Base-by-base conservation (phyloP, 2,888 invertebrate species). In the Cryptocheilus praepositus region DNA sequence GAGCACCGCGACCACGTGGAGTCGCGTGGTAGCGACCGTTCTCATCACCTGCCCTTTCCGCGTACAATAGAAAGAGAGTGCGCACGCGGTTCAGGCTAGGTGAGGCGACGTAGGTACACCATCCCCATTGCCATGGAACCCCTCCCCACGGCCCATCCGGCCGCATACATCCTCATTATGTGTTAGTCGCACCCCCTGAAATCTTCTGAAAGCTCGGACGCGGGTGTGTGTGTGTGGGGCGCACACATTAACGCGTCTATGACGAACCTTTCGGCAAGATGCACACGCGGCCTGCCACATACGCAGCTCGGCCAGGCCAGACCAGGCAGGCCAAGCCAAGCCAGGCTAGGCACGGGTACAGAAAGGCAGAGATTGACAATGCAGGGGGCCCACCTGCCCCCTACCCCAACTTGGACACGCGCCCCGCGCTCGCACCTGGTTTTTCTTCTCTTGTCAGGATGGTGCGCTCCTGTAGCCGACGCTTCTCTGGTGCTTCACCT, bases 311-410 rank as follows among this genome's bases (percentile, higher is more conserved):
- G 61, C 60, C 46, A 64, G 45, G 36, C 36, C 36, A 67, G 63
- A 64, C 67, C 67, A 61, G 55, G 67, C 57, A 58, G 21, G 61
- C 19, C 45, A 51, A 16, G 49, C 45, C 11, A 15, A 45, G 46
- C 3, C 21, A 45, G 44, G 49, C 70, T 63, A 49, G 51, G 77
- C 81, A 82, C 76, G 74, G 74, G 77, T 79, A 81, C 77, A 83
- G 83, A 85, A 83, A 84, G 82, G 83, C 84, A 82, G 86, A 88
- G 88, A 88, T 88, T 88, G 87, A 88, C 87, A 87, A 88, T 87
- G 85, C 88, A 85, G 88, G 86, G 88, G 86, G 87, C 87, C 86
- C 88, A 87, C 88, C 88, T 88, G 88, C 88, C 87, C 86, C 84
- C 84, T 81, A 77, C 84, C 83, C 79, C 80, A 84, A 79, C 80